Conservation (phyloP, 1,140 invertebrate genomes). For the Oedothorax gibbosus region DNA sequence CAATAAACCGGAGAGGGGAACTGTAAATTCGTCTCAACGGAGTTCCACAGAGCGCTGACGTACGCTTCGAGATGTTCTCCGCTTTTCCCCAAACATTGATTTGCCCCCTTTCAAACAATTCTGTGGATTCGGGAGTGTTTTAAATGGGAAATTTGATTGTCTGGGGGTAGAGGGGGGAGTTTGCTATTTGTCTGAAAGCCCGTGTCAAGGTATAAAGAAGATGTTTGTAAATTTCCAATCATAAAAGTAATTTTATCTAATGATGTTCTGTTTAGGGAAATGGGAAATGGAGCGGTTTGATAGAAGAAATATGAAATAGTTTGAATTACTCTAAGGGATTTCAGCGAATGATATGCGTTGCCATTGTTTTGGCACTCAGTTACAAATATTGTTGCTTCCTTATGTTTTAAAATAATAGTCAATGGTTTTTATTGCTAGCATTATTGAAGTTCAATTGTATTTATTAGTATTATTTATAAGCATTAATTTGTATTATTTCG, state of each 20-base stretch:
- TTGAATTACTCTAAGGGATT: too few species aligned
- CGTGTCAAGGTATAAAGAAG: conserved; percentile 44
- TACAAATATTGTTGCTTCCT: too few species aligned
- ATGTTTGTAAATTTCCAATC: conserved; percentile 56
- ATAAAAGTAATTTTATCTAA: conserved; percentile 57
- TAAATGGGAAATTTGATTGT: too few species aligned
- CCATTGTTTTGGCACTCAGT: too few species aligned
- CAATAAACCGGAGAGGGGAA: conserved; percentile 10
- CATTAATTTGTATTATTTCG: too few species aligned
- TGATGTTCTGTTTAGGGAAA: conserved; percentile 6
- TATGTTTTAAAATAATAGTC: too few species aligned
- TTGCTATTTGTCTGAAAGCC: conserved; percentile 21
- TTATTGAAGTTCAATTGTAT: too few species aligned
- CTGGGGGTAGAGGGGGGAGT: neutral
- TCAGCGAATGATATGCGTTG: too few species aligned
- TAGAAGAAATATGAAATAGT: too few species aligned
- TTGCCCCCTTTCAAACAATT: conserved; percentile 18
- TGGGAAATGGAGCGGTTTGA: neutral
- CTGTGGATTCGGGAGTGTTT: neutral
- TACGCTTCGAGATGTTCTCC: conserved; percentile 9
- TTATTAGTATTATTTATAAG: too few species aligned
- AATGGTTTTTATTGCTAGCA: too few species aligned
- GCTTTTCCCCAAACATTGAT: too few species aligned
- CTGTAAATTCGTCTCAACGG: conserved; percentile 43
- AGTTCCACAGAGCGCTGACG: conserved; percentile 49